Conservation (phyloP, 1,140 invertebrate genomes). For the Drosophila ogumai region DNA sequence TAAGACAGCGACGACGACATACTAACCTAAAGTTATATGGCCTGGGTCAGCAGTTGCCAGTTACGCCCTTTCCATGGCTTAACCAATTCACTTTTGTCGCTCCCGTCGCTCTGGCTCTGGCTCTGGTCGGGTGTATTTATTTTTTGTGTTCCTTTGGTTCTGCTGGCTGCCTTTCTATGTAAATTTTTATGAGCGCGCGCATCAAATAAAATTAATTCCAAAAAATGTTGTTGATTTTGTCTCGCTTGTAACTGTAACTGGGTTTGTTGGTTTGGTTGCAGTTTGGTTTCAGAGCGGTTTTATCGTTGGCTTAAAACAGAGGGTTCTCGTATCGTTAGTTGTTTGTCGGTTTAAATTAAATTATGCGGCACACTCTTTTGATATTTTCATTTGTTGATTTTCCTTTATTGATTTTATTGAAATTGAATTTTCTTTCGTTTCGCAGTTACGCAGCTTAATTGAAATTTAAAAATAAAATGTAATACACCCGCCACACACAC, state of each 20-base stretch:
- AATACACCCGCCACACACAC: not conserved
- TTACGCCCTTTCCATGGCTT: slow-evolving; percentile 64
- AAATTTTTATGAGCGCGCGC: slow-evolving; percentile 77
- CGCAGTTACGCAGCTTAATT: slow-evolving; percentile 3
- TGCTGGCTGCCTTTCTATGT: slow-evolving; percentile 71
- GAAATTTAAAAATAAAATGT: slow-evolving; percentile 21
- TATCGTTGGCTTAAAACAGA: not conserved
- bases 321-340: slow-evolving; percentile 14
- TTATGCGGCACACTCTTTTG: slow-evolving; percentile 35
- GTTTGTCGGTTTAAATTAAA: slow-evolving; percentile 28
- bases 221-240: slow-evolving; percentile 62
- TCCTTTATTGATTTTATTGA: slow-evolving; percentile 18
- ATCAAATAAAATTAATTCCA: slow-evolving; percentile 76
- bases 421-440: slow-evolving; percentile 30
- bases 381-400: slow-evolving; percentile 32
- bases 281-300: slow-evolving; percentile 38
- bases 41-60: slow-evolving; percentile 72
- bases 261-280: slow-evolving; percentile 36
- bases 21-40: slow-evolving; percentile 80
- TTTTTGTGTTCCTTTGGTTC: slow-evolving; percentile 17
- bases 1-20: slow-evolving; percentile 55
- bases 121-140: slow-evolving; percentile 39
- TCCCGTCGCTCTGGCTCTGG: slow-evolving; percentile 32
- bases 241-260: slow-evolving; percentile 43
- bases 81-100: slow-evolving; percentile 64